Conservation (phyloP, 1,140 invertebrate genomes). For the Drosophila melanogaster region DNA sequence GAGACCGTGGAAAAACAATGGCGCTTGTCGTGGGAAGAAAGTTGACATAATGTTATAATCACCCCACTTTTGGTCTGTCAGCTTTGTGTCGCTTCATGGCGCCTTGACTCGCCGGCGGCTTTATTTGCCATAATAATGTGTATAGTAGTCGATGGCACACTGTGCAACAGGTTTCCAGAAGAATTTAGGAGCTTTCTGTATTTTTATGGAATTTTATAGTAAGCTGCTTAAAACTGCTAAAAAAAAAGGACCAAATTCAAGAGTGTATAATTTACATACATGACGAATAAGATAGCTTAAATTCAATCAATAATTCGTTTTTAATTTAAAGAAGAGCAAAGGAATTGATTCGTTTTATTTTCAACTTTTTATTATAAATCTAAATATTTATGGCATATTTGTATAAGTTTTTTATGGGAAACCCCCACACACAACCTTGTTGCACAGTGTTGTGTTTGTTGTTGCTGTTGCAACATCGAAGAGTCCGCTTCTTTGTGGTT, state of each 20-base stretch:
- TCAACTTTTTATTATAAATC: neutral
- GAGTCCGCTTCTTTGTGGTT: slow-evolving; percentile 39
- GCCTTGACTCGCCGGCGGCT: slow-evolving; percentile 64
- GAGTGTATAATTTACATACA: too few species aligned
- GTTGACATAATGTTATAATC: slow-evolving; percentile 83
- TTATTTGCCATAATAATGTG: slow-evolving; percentile 73
- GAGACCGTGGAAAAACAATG: slow-evolving; percentile 50
- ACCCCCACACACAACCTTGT: slow-evolving; percentile 11
- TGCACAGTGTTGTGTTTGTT: slow-evolving; percentile 48
- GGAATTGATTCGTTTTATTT: too few species aligned
- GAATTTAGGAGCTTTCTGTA: neutral
- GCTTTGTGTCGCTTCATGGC: slow-evolving; percentile 59
- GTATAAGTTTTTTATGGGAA: neutral
- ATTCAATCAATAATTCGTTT: neutral
- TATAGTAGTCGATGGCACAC: slow-evolving; percentile 62
- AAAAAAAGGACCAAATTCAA: neutral
- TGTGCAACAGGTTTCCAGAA: slow-evolving; percentile 42
- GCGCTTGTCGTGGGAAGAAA: slow-evolving; percentile 74
- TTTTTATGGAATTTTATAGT: neutral
- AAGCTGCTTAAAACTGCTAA: neutral
- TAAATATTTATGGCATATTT: neutral
- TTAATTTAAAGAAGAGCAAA: neutral
- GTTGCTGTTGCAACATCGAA: slow-evolving; percentile 56
- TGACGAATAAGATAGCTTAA: too few species aligned
- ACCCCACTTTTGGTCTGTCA: slow-evolving; percentile 59